Evolutionary conservation across 2,888 invertebrate genomes (phyloP).

Genomic region (Polietes domitor): DNA sequence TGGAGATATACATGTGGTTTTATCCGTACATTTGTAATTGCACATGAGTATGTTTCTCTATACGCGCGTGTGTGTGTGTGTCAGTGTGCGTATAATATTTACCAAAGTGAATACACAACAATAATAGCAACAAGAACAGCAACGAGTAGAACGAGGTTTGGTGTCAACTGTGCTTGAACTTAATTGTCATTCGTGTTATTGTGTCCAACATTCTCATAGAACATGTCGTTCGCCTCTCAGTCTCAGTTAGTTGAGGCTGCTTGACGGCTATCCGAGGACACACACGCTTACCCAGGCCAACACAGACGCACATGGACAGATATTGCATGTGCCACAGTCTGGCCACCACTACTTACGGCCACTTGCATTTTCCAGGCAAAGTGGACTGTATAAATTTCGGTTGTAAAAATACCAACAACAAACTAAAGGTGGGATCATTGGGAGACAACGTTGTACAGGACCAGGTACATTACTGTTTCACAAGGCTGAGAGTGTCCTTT

Average conservation of each 20-base stretch:
- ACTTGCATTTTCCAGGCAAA: not conserved
- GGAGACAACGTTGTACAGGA: not conserved
- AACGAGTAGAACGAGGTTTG: slow-evolving; percentile 18
- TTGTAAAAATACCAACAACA: slow-evolving; percentile 13
- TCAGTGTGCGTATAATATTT: not conserved
- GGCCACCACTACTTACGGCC: not conserved
- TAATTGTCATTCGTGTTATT: slow-evolving; percentile 44
- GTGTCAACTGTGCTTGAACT: slow-evolving; percentile 50
- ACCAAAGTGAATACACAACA: not conserved
- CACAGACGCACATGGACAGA: not conserved
- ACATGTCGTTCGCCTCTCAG: slow-evolving; percentile 22
- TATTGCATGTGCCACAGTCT: not conserved
- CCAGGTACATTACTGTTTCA: not conserved
- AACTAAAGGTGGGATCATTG: slow-evolving; percentile 38
- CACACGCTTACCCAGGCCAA: not conserved
- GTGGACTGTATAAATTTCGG: slow-evolving; percentile 37
- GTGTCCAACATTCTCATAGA: slow-evolving; percentile 34
- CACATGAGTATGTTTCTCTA: not conserved
- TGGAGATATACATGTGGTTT: not conserved
- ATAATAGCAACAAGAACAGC: not conserved
- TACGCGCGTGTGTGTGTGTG: slow-evolving; percentile 10
- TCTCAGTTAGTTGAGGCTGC: slow-evolving; percentile 36
- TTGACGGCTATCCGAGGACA: slow-evolving; percentile 13
- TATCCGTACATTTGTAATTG: not conserved
- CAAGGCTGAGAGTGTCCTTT: slow-evolving; percentile 4